phyloP scores from a whole-genome alignment of 2,797 vertebrate species.

The Sebastes jordani region DNA sequence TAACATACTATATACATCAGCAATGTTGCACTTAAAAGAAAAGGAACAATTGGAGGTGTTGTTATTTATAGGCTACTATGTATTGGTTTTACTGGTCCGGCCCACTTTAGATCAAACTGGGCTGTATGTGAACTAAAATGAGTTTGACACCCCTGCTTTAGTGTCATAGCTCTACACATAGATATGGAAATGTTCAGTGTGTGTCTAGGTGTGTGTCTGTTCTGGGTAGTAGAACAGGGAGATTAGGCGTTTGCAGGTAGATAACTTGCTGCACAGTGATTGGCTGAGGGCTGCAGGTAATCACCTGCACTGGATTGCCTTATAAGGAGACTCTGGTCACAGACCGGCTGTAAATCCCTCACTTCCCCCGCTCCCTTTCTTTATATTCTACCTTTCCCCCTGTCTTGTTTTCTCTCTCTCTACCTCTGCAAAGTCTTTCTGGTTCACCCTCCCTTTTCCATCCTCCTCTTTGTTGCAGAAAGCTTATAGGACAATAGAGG shows the following conservation, averaged over 20 bases:
- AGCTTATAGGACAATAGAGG: background rate
- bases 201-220: background rate
- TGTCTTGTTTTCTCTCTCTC: background rate
- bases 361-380: background rate
- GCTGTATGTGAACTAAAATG: too few relatives aligned
- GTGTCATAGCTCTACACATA: background rate
- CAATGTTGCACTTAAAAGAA: too few relatives aligned
- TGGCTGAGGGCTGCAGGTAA: conserved; percentile 60
- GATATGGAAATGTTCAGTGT: conserved; percentile 12
- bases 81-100: too few relatives aligned
- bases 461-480: background rate
- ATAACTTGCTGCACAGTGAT: conserved; percentile 21
- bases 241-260: conserved; percentile 29
- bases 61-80: too few relatives aligned
- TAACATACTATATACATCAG: too few relatives aligned
- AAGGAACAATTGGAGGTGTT: too few relatives aligned
- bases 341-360: conserved; percentile 28
- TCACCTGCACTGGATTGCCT: conserved; percentile 60
- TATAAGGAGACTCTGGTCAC: conserved; percentile 66
- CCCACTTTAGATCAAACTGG: too few relatives aligned
- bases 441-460: background rate
- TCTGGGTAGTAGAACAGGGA: background rate
- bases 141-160: background rate
- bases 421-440: background rate
- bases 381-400: background rate